Evolutionary conservation across 2,797 vertebrate species (phyloP).

Genomic region (Acanthurus tractus): DNA sequence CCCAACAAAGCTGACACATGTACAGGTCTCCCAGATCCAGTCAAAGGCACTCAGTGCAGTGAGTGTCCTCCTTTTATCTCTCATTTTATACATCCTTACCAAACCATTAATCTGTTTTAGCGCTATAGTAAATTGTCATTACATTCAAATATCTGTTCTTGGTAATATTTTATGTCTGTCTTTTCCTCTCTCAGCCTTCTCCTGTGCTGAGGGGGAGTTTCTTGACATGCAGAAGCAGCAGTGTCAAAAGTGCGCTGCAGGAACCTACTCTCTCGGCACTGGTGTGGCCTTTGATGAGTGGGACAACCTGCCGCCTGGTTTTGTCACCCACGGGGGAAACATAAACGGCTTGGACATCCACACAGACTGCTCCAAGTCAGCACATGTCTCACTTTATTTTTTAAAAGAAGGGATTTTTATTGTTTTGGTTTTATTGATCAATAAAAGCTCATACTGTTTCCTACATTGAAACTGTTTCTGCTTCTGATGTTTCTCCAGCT

Average conservation of each 20-base stretch:
- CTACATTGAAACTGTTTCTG: neutral
- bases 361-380: constrained; percentile 91
- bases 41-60: constrained; percentile 96
- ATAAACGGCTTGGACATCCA: constrained; percentile 70
- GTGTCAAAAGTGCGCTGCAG: constrained; percentile 90
- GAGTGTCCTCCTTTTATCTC: constrained; percentile 58
- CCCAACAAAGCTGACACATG: constrained; percentile 94
- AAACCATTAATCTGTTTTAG: neutral
- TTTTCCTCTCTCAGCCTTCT: constrained; percentile 88
- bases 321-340: constrained; percentile 87
- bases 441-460: neutral
- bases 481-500: constrained; percentile 81
- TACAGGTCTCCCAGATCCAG: constrained; percentile 93
- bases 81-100: neutral
- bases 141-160: neutral
- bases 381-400: neutral
- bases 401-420: too few relatives aligned
- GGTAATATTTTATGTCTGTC: neutral
- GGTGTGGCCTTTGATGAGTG: constrained; percentile 94
- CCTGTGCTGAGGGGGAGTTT: constrained; percentile 93
- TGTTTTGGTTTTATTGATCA: neutral
- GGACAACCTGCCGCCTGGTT: constrained; percentile 91
- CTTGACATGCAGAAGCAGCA: constrained; percentile 94
- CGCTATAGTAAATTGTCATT: neutral
- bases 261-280: constrained; percentile 94